phyloP scores from a whole-genome alignment of 2,113 vertebrate species.

The Nasalis larvatus region DNA sequence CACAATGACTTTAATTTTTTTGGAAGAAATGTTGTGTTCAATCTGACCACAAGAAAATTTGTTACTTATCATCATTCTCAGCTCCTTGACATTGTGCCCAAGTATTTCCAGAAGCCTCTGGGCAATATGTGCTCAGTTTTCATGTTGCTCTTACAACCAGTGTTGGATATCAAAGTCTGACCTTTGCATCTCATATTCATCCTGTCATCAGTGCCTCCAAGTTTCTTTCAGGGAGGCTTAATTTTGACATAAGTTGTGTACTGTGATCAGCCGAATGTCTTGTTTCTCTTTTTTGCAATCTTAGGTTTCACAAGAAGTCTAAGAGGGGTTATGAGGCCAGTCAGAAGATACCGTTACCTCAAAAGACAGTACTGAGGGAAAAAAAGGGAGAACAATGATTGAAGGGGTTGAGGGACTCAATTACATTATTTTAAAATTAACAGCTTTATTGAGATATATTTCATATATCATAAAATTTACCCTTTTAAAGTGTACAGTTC shows the following conservation, averaged over 20 bases:
- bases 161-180: constrained; percentile 93
- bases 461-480: neutral
- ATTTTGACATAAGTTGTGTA: constrained; percentile 94
- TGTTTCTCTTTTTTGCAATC: constrained; percentile 92
- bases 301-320: constrained; percentile 89
- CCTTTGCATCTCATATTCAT: constrained; percentile 92
- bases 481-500: neutral
- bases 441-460: constrained; percentile 3
- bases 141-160: constrained; percentile 92
- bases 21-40: constrained; percentile 91
- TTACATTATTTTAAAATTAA: neutral
- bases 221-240: constrained; percentile 92
- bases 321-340: constrained; percentile 87
- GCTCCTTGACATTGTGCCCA: constrained; percentile 93
- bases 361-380: neutral
- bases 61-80: constrained; percentile 92
- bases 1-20: constrained; percentile 92
- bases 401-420: neutral
- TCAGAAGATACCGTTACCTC: neutral
- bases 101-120: constrained; percentile 90
- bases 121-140: constrained; percentile 94
- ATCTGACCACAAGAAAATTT: constrained; percentile 92
- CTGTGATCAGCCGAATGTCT: constrained; percentile 93
- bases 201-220: constrained; percentile 91
- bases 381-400: neutral